These are phyloP conservation scores for Tenualosa thibaudeaui DNA, from an alignment of 2,797 vertebrate species.

Conservation along the genomic window DNA sequence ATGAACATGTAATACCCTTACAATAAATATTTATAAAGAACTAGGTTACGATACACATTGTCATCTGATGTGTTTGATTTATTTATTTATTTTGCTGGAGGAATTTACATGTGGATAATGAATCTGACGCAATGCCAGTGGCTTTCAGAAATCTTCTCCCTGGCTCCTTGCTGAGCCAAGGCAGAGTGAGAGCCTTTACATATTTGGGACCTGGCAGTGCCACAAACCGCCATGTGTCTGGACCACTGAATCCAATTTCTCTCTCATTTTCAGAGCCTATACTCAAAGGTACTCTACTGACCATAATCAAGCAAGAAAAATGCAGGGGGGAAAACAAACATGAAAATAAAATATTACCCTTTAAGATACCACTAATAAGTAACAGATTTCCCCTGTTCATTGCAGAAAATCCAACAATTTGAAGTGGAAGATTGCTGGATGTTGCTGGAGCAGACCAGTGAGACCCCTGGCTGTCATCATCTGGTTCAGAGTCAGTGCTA, in stretches of 20 bases:
- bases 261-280: neutral
- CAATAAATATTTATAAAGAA: neutral
- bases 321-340: neutral
- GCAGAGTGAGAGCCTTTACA: neutral
- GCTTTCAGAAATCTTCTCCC: constrained; percentile 14
- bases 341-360: neutral
- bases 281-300: neutral
- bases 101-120: constrained; percentile 5
- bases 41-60: neutral
- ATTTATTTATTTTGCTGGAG: neutral
- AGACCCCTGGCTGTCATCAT: neutral
- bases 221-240: neutral
- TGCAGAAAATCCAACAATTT: neutral
- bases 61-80: neutral
- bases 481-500: neutral
- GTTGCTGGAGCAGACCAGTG: neutral
- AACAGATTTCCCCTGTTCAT: neutral
- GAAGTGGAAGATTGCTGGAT: neutral
- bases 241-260: neutral
- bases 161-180: neutral
- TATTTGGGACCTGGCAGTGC: neutral
- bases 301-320: neutral
- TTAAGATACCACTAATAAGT: neutral
- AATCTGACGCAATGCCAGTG: constrained; percentile 6
- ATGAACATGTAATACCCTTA: constrained; percentile 2